These are phyloP conservation scores for Channa argus DNA, from an alignment of 2,113 vertebrate genomes.

Conservation along the genomic window DNA sequence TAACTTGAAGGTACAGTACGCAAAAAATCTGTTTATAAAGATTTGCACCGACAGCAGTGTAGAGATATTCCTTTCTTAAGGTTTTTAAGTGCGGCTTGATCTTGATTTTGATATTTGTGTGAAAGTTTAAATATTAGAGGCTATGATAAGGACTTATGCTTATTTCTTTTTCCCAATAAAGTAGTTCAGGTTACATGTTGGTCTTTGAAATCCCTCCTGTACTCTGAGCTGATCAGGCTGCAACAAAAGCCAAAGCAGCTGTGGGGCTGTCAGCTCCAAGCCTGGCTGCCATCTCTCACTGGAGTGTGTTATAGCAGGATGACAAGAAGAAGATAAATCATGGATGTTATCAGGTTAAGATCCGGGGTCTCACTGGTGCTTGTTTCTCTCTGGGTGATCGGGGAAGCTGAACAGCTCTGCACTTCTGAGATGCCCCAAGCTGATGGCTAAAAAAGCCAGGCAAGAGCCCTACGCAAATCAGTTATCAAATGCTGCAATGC, in stretches of 20 bases:
- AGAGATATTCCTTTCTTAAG: no score
- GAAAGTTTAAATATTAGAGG: no score
- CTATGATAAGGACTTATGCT: no score
- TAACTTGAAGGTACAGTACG: no score
- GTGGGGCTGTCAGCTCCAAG: slow-evolving; percentile 35
- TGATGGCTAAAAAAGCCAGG: slow-evolving; percentile 54
- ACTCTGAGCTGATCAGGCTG: slow-evolving; percentile 52
- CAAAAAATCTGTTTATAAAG: no score
- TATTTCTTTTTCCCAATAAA: slow-evolving; percentile 7
- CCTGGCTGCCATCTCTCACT: slow-evolving; percentile 43
- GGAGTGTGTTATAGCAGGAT: slow-evolving; percentile 60
- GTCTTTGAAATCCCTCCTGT: slow-evolving; percentile 42
- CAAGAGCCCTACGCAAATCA: slow-evolving; percentile 20
- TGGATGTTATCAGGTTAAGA: slow-evolving; percentile 67
- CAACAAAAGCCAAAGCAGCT: slow-evolving; percentile 54
- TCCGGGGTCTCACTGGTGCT: slow-evolving; percentile 35
- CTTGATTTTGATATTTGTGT: no score
- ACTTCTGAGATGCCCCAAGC: slow-evolving; percentile 56
- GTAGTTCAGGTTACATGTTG: slow-evolving; percentile 51
- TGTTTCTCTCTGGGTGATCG: slow-evolving; percentile 64
- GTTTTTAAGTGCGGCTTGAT: no score
- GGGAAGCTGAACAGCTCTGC: slow-evolving; percentile 51
- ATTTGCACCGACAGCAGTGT: no score
- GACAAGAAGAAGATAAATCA: slow-evolving; percentile 78
- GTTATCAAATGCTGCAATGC: slow-evolving; percentile 49